Evolutionary conservation across 2,113 vertebrate genomes (phyloP).

Genomic region (Cavia aperea): DNA sequence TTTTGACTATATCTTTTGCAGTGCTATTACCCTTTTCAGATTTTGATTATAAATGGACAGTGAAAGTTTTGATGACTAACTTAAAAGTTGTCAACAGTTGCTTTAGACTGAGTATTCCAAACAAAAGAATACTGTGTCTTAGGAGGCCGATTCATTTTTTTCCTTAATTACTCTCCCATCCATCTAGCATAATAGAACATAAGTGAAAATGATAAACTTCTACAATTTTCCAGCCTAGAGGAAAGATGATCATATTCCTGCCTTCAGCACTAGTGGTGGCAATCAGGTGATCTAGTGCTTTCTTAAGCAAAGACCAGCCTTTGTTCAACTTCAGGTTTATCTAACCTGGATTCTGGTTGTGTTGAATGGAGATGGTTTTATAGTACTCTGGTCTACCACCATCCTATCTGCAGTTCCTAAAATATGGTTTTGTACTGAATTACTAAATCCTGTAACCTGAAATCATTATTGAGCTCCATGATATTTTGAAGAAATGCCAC

Average conservation of each 20-base stretch:
- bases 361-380: background rate
- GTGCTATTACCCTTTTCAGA: background rate
- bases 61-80: background rate
- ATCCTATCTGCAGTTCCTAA: background rate
- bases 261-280: background rate
- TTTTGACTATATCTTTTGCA: constrained; percentile 22
- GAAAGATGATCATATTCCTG: background rate
- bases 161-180: background rate
- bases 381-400: background rate
- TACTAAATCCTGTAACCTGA: background rate
- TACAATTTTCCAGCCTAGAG: constrained; percentile 11
- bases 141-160: background rate
- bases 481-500: background rate
- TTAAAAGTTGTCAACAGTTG: background rate
- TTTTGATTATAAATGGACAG: background rate
- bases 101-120: background rate
- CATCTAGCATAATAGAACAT: background rate
- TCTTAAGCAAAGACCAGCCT: constrained; percentile 2
- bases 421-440: background rate
- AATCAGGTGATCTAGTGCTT: background rate
- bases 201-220: background rate
- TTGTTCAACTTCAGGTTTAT: background rate
- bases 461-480: background rate
- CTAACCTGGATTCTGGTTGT: background rate
- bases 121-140: background rate